Evolutionary conservation across 2,797 vertebrate species (phyloP).

Genomic region (Momotus momota): DNA sequence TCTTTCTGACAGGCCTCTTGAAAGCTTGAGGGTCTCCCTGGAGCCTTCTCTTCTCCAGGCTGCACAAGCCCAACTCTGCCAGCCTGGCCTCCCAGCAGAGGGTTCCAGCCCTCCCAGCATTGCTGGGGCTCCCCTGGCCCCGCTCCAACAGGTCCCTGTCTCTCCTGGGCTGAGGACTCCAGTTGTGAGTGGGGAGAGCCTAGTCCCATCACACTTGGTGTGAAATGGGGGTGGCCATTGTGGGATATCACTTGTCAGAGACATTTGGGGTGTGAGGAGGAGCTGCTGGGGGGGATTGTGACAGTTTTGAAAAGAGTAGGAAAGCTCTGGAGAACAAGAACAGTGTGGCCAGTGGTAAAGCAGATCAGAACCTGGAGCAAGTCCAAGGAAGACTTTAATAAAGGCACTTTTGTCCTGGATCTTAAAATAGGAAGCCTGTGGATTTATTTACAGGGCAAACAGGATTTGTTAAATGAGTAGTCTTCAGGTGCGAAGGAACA

Average conservation of each 20-base stretch:
- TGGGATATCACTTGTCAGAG: background rate
- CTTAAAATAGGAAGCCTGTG: conserved; percentile 34
- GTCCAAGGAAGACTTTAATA: conserved; percentile 39
- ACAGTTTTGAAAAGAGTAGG: background rate
- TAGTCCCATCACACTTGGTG: accelerated
- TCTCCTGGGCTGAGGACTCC: background rate
- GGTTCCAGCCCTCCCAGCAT: background rate
- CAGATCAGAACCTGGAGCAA: conserved; percentile 15
- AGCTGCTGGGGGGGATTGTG: background rate
- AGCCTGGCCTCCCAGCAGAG: background rate
- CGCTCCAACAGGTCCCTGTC: background rate
- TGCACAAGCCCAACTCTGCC: background rate
- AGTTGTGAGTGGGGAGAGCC: background rate
- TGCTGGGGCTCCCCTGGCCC: background rate
- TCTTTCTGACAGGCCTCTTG: background rate
- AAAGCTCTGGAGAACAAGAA: background rate
- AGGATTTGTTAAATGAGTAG: background rate
- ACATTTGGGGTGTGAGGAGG: background rate
- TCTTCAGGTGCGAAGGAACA: background rate
- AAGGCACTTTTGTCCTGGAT: conserved; percentile 38
- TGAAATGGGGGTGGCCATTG: accelerated
- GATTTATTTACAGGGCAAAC: conserved; percentile 41
- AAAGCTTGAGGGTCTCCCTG: background rate
- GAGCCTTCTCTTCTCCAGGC: background rate
- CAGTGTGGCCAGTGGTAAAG: background rate